A percentile compares a stretch with the other conserved stretches of the same genome.
Evolutionary conservation across 2,797 vertebrate species (phyloP).

Genomic region (Chelmon rostratus): DNA sequence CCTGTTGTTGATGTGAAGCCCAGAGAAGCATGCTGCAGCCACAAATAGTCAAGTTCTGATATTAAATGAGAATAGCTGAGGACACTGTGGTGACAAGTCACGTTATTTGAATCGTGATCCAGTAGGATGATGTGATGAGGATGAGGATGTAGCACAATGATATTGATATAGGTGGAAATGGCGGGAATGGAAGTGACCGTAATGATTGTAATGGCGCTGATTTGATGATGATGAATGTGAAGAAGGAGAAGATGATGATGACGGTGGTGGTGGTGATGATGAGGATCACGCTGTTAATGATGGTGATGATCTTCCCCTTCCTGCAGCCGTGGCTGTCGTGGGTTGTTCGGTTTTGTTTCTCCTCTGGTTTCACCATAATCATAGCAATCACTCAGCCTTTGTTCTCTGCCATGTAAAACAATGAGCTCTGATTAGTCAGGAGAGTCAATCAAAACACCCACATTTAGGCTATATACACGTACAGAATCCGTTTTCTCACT

Average conservation of each 20-base stretch:
- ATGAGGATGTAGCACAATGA: background rate
- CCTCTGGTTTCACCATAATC: slow-evolving; percentile 60
- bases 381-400: slow-evolving; percentile 73
- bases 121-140: background rate
- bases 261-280: slow-evolving; percentile 25
- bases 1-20: background rate
- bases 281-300: slow-evolving; percentile 31
- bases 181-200: background rate
- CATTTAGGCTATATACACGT: slow-evolving; percentile 40
- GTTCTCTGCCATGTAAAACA: slow-evolving; percentile 71
- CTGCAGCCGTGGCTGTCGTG: slow-evolving; percentile 35
- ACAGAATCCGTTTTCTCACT: slow-evolving; percentile 3
- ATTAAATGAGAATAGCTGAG: background rate
- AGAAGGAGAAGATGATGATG: background rate
- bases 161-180: background rate
- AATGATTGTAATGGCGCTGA: background rate
- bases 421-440: slow-evolving; percentile 74
- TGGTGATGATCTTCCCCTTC: slow-evolving; percentile 31
- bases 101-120: background rate
- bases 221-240: slow-evolving; percentile 12
- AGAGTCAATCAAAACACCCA: slow-evolving; percentile 34
- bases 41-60: background rate
- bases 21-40: background rate
- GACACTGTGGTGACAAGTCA: background rate
- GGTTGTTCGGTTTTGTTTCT: slow-evolving; percentile 55